These are phyloP conservation scores for Mesocentrotus franciscanus DNA, from an alignment of 53 echinoderm and acorn worm genomes.

Conservation along the genomic window DNA sequence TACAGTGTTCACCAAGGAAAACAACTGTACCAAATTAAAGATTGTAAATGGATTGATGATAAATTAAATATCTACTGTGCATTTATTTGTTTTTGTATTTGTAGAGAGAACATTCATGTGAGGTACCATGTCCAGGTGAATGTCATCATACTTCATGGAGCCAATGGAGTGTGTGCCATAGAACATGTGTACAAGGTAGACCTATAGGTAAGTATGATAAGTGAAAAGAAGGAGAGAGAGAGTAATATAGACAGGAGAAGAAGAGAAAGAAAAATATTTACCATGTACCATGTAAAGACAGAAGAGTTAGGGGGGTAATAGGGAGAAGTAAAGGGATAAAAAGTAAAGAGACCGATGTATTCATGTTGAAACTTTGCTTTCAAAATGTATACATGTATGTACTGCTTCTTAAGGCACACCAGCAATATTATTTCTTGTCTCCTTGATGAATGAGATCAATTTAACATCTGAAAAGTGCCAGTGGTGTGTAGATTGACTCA, in stretches of 20 bases:
- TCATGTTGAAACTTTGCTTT: too few species aligned
- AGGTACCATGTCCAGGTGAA: conserved; percentile 89
- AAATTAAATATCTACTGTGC: background rate
- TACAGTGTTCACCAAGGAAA: background rate
- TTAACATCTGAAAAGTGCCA: too few species aligned
- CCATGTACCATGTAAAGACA: too few species aligned
- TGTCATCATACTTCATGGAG: conserved; percentile 90
- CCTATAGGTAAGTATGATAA: conserved; percentile 76
- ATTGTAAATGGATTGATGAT: too few species aligned
- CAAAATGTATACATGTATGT: too few species aligned
- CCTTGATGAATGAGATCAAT: background rate
- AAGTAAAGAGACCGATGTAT: too few species aligned
- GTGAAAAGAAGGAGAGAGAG: background rate
- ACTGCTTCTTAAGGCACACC: too few species aligned
- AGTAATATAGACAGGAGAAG: background rate
- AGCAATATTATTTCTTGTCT: too few species aligned
- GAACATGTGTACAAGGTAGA: conserved; percentile 83
- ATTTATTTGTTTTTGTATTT: conserved; percentile 21
- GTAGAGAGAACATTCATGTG: conserved; percentile 80
- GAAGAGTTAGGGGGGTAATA: too few species aligned
- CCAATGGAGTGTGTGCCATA: conserved; percentile 90
- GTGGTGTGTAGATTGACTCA: too few species aligned
- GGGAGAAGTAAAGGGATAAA: too few species aligned
- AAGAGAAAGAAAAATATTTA: background rate
- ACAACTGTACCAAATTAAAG: too few species aligned